phyloP scores from a whole-genome alignment of 2,797 vertebrate species.

The Poliocrania exsul region DNA sequence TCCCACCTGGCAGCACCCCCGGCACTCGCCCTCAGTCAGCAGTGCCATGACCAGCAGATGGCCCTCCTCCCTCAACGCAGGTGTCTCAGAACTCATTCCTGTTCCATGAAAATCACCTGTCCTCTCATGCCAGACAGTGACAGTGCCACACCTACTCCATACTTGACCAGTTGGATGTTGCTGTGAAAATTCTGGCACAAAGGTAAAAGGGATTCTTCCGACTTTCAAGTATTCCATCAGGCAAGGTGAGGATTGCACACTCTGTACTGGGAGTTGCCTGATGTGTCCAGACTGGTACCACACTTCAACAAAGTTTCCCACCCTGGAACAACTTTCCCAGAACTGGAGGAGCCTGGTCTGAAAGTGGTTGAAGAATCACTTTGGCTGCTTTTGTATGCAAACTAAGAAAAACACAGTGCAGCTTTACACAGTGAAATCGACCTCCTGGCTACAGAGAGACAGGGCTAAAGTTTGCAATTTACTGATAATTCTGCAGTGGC shows the following conservation, averaged over 20 bases:
- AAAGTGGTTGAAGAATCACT: neutral
- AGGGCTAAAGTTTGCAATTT: neutral
- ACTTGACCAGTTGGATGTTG: fast-evolving
- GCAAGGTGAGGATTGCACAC: neutral
- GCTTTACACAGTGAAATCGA: neutral
- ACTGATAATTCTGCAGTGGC: neutral
- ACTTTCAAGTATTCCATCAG: neutral
- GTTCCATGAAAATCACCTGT: neutral
- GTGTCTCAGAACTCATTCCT: neutral
- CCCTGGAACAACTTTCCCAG: neutral
- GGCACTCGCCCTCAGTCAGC: neutral
- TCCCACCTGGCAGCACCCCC: neutral
- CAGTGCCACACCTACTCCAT: neutral
- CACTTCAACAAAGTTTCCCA: neutral
- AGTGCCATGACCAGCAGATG: neutral
- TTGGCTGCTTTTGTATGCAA: neutral
- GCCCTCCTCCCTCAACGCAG: neutral
- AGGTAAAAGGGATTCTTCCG: neutral
- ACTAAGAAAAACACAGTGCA: neutral
- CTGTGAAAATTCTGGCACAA: neutral
- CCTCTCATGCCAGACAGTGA: neutral
- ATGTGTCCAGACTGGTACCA: neutral
- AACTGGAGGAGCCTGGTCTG: neutral
- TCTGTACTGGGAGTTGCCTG: neutral
- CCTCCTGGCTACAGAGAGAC: neutral